These are phyloP conservation scores for Philereme transversata DNA, from an alignment of 2,888 invertebrate genomes.

Conservation along the genomic window DNA sequence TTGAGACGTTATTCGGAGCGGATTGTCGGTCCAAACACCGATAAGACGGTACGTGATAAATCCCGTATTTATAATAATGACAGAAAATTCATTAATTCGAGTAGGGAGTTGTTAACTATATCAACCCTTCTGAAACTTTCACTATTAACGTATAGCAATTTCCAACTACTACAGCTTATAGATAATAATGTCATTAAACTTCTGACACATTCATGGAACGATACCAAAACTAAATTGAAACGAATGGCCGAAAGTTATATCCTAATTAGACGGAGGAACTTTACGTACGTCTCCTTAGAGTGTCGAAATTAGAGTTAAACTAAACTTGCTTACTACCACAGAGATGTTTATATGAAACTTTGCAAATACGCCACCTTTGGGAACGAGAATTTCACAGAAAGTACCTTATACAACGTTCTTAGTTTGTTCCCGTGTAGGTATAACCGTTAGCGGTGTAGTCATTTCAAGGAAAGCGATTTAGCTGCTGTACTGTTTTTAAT, in stretches of 20 bases:
- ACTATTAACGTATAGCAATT: conserved; percentile 26
- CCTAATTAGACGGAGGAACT: conserved; percentile 70
- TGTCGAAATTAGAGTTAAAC: conserved; percentile 75
- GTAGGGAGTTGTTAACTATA: neutral
- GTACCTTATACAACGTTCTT: conserved; percentile 53
- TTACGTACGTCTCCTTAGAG: conserved; percentile 60
- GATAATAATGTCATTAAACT: conserved; percentile 40
- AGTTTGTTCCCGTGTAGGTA: conserved; percentile 46
- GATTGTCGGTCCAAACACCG: no score
- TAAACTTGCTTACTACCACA: conserved; percentile 73
- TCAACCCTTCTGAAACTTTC: conserved; percentile 21
- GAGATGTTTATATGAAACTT: conserved; percentile 73
- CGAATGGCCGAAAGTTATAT: conserved; percentile 70
- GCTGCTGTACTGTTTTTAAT: conserved; percentile 7
- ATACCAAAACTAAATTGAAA: conserved; percentile 65
- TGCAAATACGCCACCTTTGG: conserved; percentile 62
- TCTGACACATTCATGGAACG: conserved; percentile 37
- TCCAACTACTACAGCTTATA: conserved; percentile 31
- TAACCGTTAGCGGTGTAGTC: conserved; percentile 20
- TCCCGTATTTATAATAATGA: no score
- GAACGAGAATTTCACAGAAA: conserved; percentile 64
- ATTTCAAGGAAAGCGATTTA: conserved; percentile 7
- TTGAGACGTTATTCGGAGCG: no score
- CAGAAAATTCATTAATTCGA: no score
- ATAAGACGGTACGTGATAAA: no score